Evolutionary conservation across 2,797 vertebrate genomes (phyloP).

Genomic region (Anas acuta): DNA sequence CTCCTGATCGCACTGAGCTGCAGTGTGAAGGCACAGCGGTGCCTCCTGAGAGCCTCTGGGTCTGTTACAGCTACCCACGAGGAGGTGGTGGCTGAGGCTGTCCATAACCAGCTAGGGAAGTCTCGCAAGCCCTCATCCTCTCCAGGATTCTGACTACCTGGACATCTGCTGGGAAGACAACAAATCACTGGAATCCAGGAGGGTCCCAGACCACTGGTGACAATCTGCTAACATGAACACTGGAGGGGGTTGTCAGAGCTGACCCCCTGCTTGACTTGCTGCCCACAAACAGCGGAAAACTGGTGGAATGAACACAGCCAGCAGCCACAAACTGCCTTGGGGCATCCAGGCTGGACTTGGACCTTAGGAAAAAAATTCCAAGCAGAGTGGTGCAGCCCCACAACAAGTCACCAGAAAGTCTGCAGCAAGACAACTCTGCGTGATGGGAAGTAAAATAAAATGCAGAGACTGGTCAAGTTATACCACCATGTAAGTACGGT

Average conservation of each 20-base stretch:
- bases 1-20: fast-evolving
- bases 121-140: background rate
- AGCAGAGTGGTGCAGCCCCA: background rate
- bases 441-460: background rate
- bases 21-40: background rate
- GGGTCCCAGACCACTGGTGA: background rate
- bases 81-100: background rate
- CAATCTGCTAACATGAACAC: background rate
- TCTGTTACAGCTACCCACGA: background rate
- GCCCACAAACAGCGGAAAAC: background rate
- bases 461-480: background rate
- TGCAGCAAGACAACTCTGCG: background rate
- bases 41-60: background rate
- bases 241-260: background rate
- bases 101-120: background rate
- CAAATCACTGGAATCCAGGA: background rate
- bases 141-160: background rate
- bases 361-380: background rate
- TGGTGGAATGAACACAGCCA: background rate
- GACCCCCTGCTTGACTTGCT: background rate
- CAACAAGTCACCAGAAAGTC: background rate
- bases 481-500: background rate
- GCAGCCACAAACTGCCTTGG: background rate
- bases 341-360: background rate
- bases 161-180: background rate